phyloP scores from a whole-genome alignment of 2,797 vertebrate genomes.

The Enteromius fasciolatus region DNA sequence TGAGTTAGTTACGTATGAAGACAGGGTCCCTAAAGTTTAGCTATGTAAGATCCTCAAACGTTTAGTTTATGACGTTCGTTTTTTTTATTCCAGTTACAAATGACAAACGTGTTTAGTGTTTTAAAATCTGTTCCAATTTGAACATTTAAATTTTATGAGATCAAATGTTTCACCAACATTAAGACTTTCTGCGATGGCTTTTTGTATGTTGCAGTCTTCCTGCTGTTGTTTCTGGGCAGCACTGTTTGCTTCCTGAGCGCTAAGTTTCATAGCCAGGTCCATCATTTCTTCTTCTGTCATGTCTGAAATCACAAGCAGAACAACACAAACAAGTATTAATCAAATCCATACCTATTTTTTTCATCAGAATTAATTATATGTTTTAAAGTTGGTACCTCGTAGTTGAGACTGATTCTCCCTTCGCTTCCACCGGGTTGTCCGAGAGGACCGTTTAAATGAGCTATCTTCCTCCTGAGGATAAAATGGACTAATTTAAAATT shows the following conservation, averaged over 20 bases:
- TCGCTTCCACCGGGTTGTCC: conserved; percentile 53
- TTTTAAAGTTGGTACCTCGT: conserved; percentile 62
- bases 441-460: conserved; percentile 14
- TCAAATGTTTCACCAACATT: conserved; percentile 72
- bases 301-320: conserved; percentile 71
- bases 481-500: neutral
- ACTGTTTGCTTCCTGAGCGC: conserved; percentile 86
- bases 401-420: conserved; percentile 54
- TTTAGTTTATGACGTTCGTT: neutral
- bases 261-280: conserved; percentile 88
- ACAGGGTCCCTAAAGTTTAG: no score
- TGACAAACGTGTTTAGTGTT: neutral
- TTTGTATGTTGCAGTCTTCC: conserved; percentile 87
- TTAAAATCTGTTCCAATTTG: neutral
- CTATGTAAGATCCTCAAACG: neutral
- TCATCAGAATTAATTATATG: neutral
- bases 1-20: no score
- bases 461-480: conserved; percentile 64
- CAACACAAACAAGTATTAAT: neutral
- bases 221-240: conserved; percentile 79
- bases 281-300: conserved; percentile 97
- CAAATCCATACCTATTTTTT: neutral
- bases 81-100: neutral
- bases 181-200: conserved; percentile 90
- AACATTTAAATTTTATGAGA: neutral